Conservation (phyloP, 2,797 vertebrate genomes). For the Aythya fuligula region DNA sequence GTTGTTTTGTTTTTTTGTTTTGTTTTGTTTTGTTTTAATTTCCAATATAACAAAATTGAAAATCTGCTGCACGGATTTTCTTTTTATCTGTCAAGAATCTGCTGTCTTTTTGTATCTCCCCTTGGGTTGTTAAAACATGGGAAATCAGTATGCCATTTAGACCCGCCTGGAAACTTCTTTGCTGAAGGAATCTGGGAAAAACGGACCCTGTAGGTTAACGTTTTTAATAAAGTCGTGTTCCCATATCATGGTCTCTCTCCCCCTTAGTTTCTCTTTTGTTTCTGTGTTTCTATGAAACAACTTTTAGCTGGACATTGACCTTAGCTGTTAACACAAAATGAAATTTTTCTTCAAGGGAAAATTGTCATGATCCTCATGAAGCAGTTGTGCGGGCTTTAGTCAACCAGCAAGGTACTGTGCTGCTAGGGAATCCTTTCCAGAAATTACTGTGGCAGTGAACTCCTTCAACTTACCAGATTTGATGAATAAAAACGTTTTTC, state of each 20-base stretch:
- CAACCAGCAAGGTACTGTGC: not conserved
- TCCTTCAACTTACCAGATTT: not conserved
- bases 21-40: not conserved
- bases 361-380: not conserved
- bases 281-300: not conserved
- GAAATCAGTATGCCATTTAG: accelerated
- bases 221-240: not conserved
- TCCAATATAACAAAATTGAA: not conserved
- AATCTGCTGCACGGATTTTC: not conserved
- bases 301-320: not conserved
- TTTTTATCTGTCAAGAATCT: not conserved
- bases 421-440: not conserved
- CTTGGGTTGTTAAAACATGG: not conserved
- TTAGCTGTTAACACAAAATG: not conserved
- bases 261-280: not conserved
- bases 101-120: not conserved
- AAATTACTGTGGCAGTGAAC: not conserved
- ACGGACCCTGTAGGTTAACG: not conserved
- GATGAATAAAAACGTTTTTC: not conserved
- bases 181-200: not conserved
- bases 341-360: not conserved
- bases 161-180: not conserved
- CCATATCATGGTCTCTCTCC: not conserved
- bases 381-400: not conserved
- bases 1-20: too few relatives aligned